These are phyloP conservation scores for Sylvicola fuscatus DNA, from an alignment of 2,888 invertebrate genomes.

Conservation along the genomic window DNA sequence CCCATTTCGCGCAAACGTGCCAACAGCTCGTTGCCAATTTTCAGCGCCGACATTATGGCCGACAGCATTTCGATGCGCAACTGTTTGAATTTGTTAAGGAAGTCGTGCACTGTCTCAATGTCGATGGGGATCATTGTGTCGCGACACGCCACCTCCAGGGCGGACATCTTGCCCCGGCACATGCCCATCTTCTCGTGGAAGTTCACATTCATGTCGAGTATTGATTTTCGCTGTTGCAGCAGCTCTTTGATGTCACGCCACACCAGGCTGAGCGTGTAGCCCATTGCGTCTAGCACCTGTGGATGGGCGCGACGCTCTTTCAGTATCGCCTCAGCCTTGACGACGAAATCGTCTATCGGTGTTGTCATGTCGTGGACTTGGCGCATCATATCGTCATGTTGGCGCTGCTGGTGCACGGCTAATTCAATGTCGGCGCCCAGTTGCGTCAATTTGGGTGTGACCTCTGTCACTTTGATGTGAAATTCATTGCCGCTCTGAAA, in stretches of 20 bases:
- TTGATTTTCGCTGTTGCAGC: slow-evolving; percentile 51
- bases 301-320: slow-evolving; percentile 52
- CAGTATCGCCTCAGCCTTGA: slow-evolving; percentile 69
- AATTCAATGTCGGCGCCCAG: slow-evolving; percentile 57
- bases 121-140: slow-evolving; percentile 47
- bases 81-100: slow-evolving; percentile 49
- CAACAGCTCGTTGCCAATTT: slow-evolving; percentile 55
- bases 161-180: slow-evolving; percentile 45
- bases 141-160: slow-evolving; percentile 45
- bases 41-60: slow-evolving; percentile 56
- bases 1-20: slow-evolving; percentile 53
- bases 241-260: slow-evolving; percentile 71
- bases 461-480: slow-evolving; percentile 65
- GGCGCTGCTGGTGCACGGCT: slow-evolving; percentile 49
- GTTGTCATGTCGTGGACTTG: slow-evolving; percentile 74
- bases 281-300: slow-evolving; percentile 77
- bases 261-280: slow-evolving; percentile 48
- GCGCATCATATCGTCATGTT: slow-evolving; percentile 64
- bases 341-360: slow-evolving; percentile 68
- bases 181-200: slow-evolving; percentile 53
- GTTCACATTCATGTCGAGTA: slow-evolving; percentile 55
- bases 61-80: slow-evolving; percentile 51
- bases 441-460: slow-evolving; percentile 62
- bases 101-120: slow-evolving; percentile 46
- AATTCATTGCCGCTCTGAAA: slow-evolving; percentile 65